Evolutionary conservation across 2,797 vertebrate species (phyloP), one percentile per base, ranked within the genome.

Genomic region (Pipistrellus pygmaeus): DNA sequence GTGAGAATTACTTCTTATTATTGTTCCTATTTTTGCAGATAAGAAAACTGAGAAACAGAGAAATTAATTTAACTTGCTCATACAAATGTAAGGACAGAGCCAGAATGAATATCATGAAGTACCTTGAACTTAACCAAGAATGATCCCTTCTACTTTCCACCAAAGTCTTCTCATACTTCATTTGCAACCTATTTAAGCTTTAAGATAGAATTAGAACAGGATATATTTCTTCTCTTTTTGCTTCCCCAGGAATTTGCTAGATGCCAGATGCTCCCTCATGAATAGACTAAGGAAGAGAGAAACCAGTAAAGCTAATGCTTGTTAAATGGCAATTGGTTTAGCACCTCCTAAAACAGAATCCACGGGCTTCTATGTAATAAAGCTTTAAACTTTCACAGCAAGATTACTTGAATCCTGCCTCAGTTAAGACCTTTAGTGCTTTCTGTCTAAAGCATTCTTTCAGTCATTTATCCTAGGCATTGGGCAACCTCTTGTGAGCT

Each of bases 401-500:
- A 97, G 91, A 95, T 96, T 96, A 93, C 97, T 97, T 97, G 94
- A 95, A 88, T 95, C 75, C 94, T 94, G 86, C 95, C 93, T 95
- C 88, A 97, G 35, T 93, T 60, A 82, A 96, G 92, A 97, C 51
- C 64, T 97, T 95, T 81, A 87, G 88, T 96, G 96, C 96, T 91
- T 82, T 53, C 85, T 94, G 96, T 97, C 95, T 92, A 0, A 97
- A 98, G 97, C 97, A 97, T 98, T 98, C 97, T 97, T 98, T 98
- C 90, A 91, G 90, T 88, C 44, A 46, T 97, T 98, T 97, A 97
- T 97, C 97, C 96, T 88, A 88, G 93, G 96, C 91, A 97, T 97
- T 94, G 92, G 81, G 90, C 95, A 98, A 95, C 73, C 87, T 97
- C 97, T 97, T 96, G 95, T 90, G 95, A 98, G 92, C 97, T 98